Percentiles rank a stretch among this genome's conserved stretches.
Evolutionary conservation across 2,113 vertebrate species (phyloP).

Genomic region (Tragelaphus strepsiceros): DNA sequence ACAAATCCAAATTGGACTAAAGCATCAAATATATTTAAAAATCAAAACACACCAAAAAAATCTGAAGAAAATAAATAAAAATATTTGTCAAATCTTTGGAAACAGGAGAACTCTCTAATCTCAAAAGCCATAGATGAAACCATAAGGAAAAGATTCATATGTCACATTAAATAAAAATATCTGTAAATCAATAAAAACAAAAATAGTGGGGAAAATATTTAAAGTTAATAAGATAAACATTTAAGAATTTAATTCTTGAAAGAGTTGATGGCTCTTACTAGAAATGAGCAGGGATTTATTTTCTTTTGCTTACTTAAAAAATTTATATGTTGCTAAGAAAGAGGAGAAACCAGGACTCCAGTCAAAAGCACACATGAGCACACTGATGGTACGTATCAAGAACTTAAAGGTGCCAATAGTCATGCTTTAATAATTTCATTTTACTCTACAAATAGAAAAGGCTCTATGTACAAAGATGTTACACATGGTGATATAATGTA

Average conservation of each 20-base stretch:
- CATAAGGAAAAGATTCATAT: not conserved
- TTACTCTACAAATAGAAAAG: not conserved
- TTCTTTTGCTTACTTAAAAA: not conserved
- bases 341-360: not conserved
- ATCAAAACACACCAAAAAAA: not conserved
- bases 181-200: not conserved
- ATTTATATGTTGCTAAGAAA: not conserved
- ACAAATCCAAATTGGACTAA: not conserved
- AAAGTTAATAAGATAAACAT: slow-evolving; percentile 3
- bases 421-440: not conserved
- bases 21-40: not conserved
- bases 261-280: not conserved
- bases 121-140: not conserved
- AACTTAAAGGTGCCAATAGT: not conserved
- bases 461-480: not conserved
- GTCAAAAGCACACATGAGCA: not conserved
- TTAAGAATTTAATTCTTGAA: not conserved
- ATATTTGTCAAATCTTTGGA: not conserved
- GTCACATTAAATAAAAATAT: not conserved
- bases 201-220: not conserved
- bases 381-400: fast-evolving
- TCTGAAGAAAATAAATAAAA: not conserved
- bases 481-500: not conserved
- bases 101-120: not conserved
- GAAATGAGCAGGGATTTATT: not conserved